Base-by-base conservation (phyloP, 1,140 invertebrate species). In the Pygmarrhopalites habei region DNA sequence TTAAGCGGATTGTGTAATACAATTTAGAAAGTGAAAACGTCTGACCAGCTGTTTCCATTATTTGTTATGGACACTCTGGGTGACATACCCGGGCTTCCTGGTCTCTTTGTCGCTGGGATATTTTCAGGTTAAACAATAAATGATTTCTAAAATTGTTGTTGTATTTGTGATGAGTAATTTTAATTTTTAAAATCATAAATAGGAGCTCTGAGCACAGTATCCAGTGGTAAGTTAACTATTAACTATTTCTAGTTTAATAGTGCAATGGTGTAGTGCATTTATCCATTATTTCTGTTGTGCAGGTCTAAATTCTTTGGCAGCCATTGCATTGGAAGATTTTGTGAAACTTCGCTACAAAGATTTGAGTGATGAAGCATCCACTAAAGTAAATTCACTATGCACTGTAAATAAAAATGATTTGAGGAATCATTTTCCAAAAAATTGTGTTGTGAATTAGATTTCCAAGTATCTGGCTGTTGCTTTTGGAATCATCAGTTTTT, bases 131-230 rank as follows among this genome's bases (percentile, higher is more conserved):
- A 46, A 17, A 23, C 63, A 30, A 43, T 19, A 44, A 17, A 41
- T 49, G 60, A 51, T 17, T 58, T 51, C 39, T 28, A n/a, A 29
- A 60, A 5, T 41, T 63, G 39, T n/a, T 10, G 30, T n/a, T 44
- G 55, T 19, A 17, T 25, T 53, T 61, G 19, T 39, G 5, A 32
- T 52, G 19, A 35, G 5, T 47, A 21, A 51, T 51, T 59, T 39
- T 39, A 81, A 90, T 35, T 74, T 92, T 29, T 87, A 88, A 2
- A 10, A 82, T n/a, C 19, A 10, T 49, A 49, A 14, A 49, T 49
- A 49, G 7, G 7, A 12, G 14, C 19, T 28, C 28, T 28, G 7
- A 15, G 14, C 14, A 28, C 5, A 5, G 21, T 52, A 28, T 28
- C 28, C 5, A 90, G 1, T 83, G 80, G 70, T 82, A 82, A 53